A percentile compares a stretch with the other conserved stretches of the same genome.
phyloP scores from a whole-genome alignment of 2,113 vertebrate species.

The Epinephelus moara region DNA sequence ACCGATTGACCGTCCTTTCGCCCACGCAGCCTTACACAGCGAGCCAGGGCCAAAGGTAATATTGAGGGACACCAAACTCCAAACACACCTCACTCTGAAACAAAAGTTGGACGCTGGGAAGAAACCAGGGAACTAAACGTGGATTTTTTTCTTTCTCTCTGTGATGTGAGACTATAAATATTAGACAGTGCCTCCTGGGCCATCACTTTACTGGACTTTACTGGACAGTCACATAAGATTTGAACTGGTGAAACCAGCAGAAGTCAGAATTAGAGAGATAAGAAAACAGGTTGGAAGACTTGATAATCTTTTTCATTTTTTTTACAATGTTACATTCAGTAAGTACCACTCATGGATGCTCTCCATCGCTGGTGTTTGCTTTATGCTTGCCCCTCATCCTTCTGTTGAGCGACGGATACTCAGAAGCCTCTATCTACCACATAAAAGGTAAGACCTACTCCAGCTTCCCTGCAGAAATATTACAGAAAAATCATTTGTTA shows the following conservation, averaged over 20 bases:
- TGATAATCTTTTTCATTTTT: background rate
- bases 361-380: slow-evolving; percentile 25
- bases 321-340: slow-evolving; percentile 46
- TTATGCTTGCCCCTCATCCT: slow-evolving; percentile 44
- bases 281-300: background rate
- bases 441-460: slow-evolving; percentile 65
- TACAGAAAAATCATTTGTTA: slow-evolving; percentile 1
- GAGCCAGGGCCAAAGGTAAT: slow-evolving; percentile 54
- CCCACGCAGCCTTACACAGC: slow-evolving; percentile 30
- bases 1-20: slow-evolving; percentile 8
- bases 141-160: slow-evolving; percentile 15
- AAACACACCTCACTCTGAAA: slow-evolving; percentile 59
- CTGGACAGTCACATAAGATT: slow-evolving; percentile 23
- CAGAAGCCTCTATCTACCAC: slow-evolving; percentile 73
- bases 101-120: slow-evolving; percentile 49
- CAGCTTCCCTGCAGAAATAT: background rate
- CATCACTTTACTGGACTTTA: slow-evolving; percentile 41
- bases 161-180: slow-evolving; percentile 73
- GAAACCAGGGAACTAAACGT: slow-evolving; percentile 50
- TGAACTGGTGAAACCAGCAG: background rate
- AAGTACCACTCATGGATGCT: slow-evolving; percentile 7
- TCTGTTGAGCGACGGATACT: slow-evolving; percentile 44
- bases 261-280: background rate
- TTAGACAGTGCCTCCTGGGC: slow-evolving; percentile 25
- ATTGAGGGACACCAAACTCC: slow-evolving; percentile 70